phyloP scores from a whole-genome alignment of 2,113 vertebrate species.

The Oreochromis spilurus region DNA sequence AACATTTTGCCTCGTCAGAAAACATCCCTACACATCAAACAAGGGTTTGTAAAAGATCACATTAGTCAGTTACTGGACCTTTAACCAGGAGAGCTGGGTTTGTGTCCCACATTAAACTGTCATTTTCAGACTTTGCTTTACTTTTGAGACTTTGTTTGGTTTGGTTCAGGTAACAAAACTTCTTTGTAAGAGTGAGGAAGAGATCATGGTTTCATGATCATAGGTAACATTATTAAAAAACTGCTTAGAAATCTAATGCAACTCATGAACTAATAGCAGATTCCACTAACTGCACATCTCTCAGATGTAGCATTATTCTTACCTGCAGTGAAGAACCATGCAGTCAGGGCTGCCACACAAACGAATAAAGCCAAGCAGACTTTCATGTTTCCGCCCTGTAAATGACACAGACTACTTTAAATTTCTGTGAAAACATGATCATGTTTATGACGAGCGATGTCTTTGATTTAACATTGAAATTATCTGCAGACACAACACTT shows the following conservation, averaged over 20 bases:
- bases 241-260: background rate
- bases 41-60: background rate
- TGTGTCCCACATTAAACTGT: background rate
- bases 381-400: slow-evolving; percentile 42
- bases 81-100: background rate
- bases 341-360: slow-evolving; percentile 28
- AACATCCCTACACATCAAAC: background rate
- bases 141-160: background rate
- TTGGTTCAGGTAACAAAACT: background rate
- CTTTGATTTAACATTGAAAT: background rate
- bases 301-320: background rate
- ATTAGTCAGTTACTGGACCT: background rate
- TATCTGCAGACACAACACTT: background rate
- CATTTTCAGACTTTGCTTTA: background rate
- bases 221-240: background rate
- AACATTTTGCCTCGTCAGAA: background rate
- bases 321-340: slow-evolving; percentile 58
- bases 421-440: background rate
- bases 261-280: background rate
- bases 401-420: background rate
- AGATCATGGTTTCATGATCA: background rate
- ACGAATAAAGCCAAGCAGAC: background rate
- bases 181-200: background rate
- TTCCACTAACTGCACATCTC: background rate
- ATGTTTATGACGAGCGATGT: background rate